Percentiles rank a stretch among this genome's conserved stretches.
phyloP scores from a whole-genome alignment of 2,113 vertebrate species.

The Pedetes capensis region DNA sequence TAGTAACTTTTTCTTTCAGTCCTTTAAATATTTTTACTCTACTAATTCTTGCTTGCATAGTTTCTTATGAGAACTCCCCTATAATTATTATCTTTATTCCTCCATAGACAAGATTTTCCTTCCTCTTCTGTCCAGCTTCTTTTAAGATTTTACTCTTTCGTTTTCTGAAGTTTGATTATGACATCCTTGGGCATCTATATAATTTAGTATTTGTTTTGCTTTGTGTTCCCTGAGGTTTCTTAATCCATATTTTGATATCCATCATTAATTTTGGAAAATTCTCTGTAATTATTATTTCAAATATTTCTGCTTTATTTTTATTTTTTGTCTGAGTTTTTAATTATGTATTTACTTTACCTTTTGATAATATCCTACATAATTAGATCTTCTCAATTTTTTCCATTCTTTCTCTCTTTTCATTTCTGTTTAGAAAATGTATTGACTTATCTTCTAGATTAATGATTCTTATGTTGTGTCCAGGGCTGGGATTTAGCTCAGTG shows the following conservation, averaged over 20 bases:
- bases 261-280: neutral
- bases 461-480: neutral
- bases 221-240: neutral
- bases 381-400: neutral
- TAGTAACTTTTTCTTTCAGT: neutral
- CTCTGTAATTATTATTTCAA: neutral
- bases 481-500: no score
- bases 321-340: neutral
- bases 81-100: neutral
- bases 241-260: neutral
- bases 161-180: neutral
- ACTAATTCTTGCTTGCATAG: neutral
- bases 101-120: neutral
- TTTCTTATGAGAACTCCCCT: neutral
- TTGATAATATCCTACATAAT: neutral
- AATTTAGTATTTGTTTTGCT: neutral
- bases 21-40: neutral
- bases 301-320: neutral
- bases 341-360: neutral
- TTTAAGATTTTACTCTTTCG: neutral
- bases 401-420: neutral
- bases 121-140: neutral
- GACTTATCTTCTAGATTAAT: neutral
- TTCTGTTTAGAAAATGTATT: neutral
- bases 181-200: neutral